phyloP scores from a whole-genome alignment of 1,140 invertebrate genomes.

The Platyscapa corneri region DNA sequence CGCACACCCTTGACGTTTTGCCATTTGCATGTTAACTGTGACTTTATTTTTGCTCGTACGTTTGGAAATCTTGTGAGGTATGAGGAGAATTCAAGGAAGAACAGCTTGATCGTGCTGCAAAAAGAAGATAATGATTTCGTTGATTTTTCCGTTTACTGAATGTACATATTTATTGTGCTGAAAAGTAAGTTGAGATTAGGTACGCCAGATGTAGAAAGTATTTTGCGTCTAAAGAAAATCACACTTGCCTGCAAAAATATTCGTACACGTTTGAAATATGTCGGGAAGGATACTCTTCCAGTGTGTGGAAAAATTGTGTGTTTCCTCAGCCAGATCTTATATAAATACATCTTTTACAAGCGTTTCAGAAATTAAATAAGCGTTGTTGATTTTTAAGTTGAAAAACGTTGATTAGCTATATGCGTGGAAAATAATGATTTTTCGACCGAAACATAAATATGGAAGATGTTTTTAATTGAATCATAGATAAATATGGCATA shows the following conservation, averaged over 20 bases:
- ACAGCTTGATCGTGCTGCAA: neutral
- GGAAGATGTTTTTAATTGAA: constrained; percentile 14
- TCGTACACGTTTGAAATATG: neutral
- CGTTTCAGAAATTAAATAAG: constrained; percentile 23
- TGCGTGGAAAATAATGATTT: neutral
- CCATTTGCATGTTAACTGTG: neutral
- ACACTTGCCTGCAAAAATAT: neutral
- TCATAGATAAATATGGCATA: constrained; percentile 12
- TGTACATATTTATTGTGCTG: neutral
- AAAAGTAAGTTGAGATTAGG: neutral
- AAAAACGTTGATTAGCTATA: constrained; percentile 8
- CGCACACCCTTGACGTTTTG: neutral
- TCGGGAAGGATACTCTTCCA: neutral
- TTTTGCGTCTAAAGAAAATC: too few species aligned
- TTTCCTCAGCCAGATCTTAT: constrained; percentile 22
- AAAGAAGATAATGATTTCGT: neutral
- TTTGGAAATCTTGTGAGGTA: neutral
- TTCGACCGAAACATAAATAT: neutral
- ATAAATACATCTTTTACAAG: constrained; percentile 35
- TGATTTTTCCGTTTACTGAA: neutral
- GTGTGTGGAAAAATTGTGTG: neutral
- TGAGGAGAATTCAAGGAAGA: neutral
- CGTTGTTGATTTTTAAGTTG: constrained; percentile 38
- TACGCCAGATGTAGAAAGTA: neutral
- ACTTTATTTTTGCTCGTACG: neutral